Conservation (phyloP, 1,140 invertebrate species). For the Sitobion miscanthi region DNA sequence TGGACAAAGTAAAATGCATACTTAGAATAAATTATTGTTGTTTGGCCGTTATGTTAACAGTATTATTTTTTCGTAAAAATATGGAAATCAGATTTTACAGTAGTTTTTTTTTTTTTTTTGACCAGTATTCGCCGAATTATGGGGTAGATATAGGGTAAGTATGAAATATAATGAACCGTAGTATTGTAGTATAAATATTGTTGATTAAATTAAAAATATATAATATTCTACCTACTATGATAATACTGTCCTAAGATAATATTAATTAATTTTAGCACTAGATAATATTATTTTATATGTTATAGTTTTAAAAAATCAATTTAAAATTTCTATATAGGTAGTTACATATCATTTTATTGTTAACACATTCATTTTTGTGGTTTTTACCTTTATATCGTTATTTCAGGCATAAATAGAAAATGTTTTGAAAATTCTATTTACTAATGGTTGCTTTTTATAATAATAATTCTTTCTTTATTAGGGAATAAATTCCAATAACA, state of each 20-base stretch:
- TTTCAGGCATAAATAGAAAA: too few species aligned
- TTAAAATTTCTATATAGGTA: background rate
- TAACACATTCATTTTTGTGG: too few species aligned
- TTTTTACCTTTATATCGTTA: too few species aligned
- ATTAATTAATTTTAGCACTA: too few species aligned
- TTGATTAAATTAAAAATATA: too few species aligned
- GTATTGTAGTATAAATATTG: too few species aligned
- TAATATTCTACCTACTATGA: too few species aligned
- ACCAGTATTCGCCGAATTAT: background rate
- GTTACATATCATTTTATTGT: too few species aligned
- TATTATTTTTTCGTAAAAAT: background rate
- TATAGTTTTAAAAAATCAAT: background rate
- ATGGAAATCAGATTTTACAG: background rate
- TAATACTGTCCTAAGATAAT: too few species aligned
- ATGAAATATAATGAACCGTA: too few species aligned
- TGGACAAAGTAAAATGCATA: background rate
- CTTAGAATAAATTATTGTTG: background rate
- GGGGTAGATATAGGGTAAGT: background rate
- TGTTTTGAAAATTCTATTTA: background rate
- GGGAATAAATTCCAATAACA: too few species aligned
- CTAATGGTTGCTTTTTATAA: background rate
- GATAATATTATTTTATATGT: background rate
- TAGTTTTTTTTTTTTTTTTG: background rate
- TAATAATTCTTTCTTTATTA: too few species aligned
- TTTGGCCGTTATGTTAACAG: background rate